Conservation (phyloP, 2,113 vertebrate genomes). For the Ifrita kowaldi region DNA sequence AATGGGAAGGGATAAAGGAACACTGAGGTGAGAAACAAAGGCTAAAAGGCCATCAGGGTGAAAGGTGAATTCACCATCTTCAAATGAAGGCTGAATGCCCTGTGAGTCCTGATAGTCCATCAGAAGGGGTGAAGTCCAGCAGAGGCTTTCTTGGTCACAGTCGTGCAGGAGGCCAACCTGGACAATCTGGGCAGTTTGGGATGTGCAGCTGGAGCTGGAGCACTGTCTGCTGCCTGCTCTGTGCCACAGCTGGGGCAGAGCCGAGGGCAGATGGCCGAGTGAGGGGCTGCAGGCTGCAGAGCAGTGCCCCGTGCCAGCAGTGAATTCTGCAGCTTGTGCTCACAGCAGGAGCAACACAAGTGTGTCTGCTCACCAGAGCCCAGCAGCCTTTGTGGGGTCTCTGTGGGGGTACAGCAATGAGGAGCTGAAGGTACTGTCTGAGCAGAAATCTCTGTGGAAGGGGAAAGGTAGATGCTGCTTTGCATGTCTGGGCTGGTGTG, state of each 20-base stretch:
- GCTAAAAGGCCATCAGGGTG: background rate
- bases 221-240: background rate
- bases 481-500: conserved; percentile 38
- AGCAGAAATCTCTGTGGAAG: background rate
- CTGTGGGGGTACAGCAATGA: background rate
- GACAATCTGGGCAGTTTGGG: background rate
- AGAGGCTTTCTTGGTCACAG: background rate
- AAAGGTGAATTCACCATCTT: background rate
- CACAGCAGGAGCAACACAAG: background rate
- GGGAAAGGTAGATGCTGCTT: background rate
- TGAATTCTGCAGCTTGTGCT: background rate
- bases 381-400: background rate
- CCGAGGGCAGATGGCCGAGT: background rate
- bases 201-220: background rate
- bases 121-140: background rate
- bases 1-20: background rate
- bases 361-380: background rate
- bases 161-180: background rate
- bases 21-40: background rate
- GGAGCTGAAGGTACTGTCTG: background rate
- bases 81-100: background rate
- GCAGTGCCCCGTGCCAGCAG: background rate
- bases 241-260: background rate
- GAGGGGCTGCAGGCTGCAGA: background rate
- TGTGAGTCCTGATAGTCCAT: background rate